Base-by-base conservation (phyloP, 1,140 invertebrate genomes). In the Chrysoperla carnea region DNA sequence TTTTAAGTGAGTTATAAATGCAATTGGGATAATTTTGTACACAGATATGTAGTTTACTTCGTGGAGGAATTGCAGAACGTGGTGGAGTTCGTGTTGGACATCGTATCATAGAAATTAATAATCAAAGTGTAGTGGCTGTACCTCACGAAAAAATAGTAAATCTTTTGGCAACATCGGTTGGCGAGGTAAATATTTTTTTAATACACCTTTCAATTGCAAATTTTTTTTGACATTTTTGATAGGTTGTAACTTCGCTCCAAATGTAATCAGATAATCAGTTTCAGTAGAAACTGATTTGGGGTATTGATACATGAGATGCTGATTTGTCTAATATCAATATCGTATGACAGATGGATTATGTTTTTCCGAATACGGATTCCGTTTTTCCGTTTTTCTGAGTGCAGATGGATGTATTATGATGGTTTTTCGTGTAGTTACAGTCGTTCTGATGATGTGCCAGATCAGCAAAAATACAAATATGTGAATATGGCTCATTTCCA, bases 81-180 rank as follows among this genome's bases (percentile, higher is more conserved):
- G 95, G 95, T 31, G 95, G 96, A 15, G 94, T 99, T 40, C 75
- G 95, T 41, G 95, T 99, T 7, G 96, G 95, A 1, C 94, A 99
- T 69, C 76, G 95, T 51, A 99, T 99, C 55, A 99, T 99, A 55
- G 95, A 99, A 73, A 99, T 99, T 52, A 99, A 99, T 71, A 87
- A 93, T 60, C 89, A 96, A 69, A 93, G 89, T 64, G 95, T 99
- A 17, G 95, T 99, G 31, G 95, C 95, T 48, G 93, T 98, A 40
- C 92, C 93, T 43, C 96, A 99, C 70, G 95, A 99, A 64, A 89
- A 93, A 63, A 99, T 99, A 59, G 95, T 99, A 53, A 96, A 96
- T 68, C 75, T 99, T 58, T 69, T 99, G 50, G 93, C 95, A 48
- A 97, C 93, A 38, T 97, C 93, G 38, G 92, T 98, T 47, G 96